These are phyloP conservation scores for Pantherophis vulpinus DNA, from an alignment of 2,797 vertebrate genomes.

Conservation along the genomic window DNA sequence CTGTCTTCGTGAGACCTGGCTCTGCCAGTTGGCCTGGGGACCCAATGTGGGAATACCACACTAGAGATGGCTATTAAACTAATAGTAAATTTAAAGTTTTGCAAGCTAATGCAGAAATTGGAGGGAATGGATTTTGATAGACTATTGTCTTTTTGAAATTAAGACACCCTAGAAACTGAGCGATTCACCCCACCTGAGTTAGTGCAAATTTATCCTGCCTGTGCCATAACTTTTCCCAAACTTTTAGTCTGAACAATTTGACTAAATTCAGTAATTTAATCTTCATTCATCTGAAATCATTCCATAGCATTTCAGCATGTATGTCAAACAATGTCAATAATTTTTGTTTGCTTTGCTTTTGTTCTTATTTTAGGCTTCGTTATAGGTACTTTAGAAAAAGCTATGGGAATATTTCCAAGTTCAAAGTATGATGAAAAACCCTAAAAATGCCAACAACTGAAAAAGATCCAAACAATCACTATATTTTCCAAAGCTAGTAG, in stretches of 20 bases:
- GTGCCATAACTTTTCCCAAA: neutral
- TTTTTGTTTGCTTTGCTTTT: neutral
- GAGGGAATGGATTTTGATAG: neutral
- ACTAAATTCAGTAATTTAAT: neutral
- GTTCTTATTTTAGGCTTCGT: neutral
- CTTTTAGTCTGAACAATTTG: neutral
- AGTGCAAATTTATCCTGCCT: neutral
- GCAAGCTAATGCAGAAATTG: neutral
- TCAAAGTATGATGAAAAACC: neutral
- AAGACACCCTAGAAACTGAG: neutral
- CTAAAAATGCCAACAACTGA: neutral
- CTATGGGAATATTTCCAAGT: slow-evolving; percentile 12
- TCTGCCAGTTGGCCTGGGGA: neutral
- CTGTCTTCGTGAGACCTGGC: neutral
- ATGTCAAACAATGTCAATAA: neutral
- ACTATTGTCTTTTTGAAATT: neutral
- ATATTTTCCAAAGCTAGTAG: neutral
- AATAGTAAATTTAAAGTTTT: neutral
- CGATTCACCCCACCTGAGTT: neutral
- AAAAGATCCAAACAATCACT: neutral
- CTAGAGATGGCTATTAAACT: neutral
- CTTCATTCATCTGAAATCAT: neutral
- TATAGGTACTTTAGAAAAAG: slow-evolving; percentile 1
- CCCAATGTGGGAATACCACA: neutral
- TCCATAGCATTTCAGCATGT: neutral